Base-by-base conservation (phyloP, 2,888 invertebrate genomes). In the Notodonta dromedarius region DNA sequence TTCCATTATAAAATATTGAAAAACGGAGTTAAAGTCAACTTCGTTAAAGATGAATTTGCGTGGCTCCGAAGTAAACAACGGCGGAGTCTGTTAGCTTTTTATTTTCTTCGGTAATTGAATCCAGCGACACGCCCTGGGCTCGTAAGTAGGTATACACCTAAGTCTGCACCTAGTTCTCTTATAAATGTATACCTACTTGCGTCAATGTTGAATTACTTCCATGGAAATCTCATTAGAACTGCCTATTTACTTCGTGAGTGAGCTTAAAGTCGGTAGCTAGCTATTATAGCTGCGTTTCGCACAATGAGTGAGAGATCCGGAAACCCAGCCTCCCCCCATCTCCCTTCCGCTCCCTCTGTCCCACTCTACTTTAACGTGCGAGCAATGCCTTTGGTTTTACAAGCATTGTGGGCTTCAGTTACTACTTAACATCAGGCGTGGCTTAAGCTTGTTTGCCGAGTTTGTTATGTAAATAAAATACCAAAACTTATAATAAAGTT, bases 61-160 rank as follows among this genome's bases (percentile, higher is more conserved):
- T 82, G 73, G 75, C 77, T 68, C 67, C 62, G 77, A 65, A 77
- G 84, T 77, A 85, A 86, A 85, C 86, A 85, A 74, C 75, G 73
- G 71, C 71, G 69, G 76, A 71, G 73, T 74, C 77, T 84, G 84
- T 86, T 86, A 76, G 83, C 84, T 83, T 86, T 87, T 87, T 86
- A 86, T 87, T 87, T 86, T 81, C 76, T 70, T 66, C 80, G 60
- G 85, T 86, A 86, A 86, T 87, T 87, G 86, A 82, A 86, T 86
- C 76, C 74, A 69, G 73, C 77, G 79, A 77, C 75, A 73, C 77
- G 74, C 66, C 71, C 66, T 24, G 72, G 66, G 69, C 69, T 67
- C 65, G 42, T 63, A 53, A 64, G 61, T 63, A 24, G 24, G 2
- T 24, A 24, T 24, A 62, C 63, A 57, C 53, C 52, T 58, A 46